Evolutionary conservation across 2,113 vertebrate genomes (phyloP).

Genomic region (Podilymbus podiceps): DNA sequence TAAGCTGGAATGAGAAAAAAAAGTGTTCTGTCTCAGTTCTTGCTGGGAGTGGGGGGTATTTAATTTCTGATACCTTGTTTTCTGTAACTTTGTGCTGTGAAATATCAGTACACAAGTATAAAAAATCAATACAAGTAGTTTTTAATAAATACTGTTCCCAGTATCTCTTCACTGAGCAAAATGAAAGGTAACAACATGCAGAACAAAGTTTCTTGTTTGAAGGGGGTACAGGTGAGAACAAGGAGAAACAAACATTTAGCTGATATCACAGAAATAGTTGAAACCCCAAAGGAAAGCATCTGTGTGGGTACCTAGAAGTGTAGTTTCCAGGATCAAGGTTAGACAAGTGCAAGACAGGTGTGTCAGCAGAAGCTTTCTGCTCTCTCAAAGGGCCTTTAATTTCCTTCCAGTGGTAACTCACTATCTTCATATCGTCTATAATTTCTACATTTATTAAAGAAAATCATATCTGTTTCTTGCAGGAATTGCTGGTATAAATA

Average conservation of each 20-base stretch:
- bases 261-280: background rate
- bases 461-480: background rate
- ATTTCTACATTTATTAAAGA: constrained; percentile 72
- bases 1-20: background rate
- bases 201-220: background rate
- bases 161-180: background rate
- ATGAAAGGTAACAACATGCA: background rate
- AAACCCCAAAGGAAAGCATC: background rate
- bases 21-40: background rate
- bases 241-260: background rate
- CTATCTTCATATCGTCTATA: constrained; percentile 74
- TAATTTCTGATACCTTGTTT: background rate
- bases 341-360: constrained; percentile 69
- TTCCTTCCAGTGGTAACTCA: constrained; percentile 83
- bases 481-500: background rate
- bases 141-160: background rate
- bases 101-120: background rate
- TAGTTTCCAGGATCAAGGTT: constrained; percentile 79
- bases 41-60: background rate
- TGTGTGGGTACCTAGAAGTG: constrained; percentile 77
- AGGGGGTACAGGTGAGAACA: background rate
- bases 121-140: background rate
- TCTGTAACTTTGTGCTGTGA: background rate
- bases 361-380: constrained; percentile 68
- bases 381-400: constrained; percentile 73